phyloP scores from a whole-genome alignment of 2,113 vertebrate species.

The Eurystomus gularis region DNA sequence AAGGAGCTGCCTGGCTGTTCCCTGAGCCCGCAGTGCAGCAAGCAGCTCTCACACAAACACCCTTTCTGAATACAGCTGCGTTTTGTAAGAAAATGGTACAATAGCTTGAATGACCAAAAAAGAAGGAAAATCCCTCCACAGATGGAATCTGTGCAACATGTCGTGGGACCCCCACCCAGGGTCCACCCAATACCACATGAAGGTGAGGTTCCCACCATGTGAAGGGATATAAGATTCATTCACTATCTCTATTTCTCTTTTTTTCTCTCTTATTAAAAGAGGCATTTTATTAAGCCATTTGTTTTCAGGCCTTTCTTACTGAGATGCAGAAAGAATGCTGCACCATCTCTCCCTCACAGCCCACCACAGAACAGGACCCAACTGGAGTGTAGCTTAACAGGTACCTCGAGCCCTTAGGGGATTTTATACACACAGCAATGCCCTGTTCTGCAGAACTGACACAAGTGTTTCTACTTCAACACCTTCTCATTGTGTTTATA shows the following conservation, averaged over 20 bases:
- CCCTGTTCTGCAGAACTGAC: not conserved
- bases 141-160: not conserved
- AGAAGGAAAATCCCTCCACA: not conserved
- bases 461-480: not conserved
- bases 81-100: rapidly evolving
- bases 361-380: not conserved
- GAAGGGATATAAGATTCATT: not conserved
- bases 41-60: not conserved
- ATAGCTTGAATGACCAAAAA: not conserved
- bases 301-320: not conserved
- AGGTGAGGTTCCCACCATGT: rapidly evolving
- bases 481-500: slow-evolving; percentile 29
- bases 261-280: not conserved
- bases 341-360: rapidly evolving
- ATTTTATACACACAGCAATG: not conserved
- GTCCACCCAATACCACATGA: too few relatives aligned
- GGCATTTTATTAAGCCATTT: not conserved
- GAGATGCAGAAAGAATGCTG: not conserved
- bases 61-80: rapidly evolving
- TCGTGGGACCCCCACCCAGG: rapidly evolving
- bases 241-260: not conserved
- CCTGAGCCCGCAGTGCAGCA: not conserved
- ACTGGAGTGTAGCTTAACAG: rapidly evolving
- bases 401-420: not conserved
- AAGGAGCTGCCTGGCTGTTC: not conserved